These are phyloP conservation scores for Acrobasis suavella DNA, from an alignment of 2,888 invertebrate species.

Conservation along the genomic window DNA sequence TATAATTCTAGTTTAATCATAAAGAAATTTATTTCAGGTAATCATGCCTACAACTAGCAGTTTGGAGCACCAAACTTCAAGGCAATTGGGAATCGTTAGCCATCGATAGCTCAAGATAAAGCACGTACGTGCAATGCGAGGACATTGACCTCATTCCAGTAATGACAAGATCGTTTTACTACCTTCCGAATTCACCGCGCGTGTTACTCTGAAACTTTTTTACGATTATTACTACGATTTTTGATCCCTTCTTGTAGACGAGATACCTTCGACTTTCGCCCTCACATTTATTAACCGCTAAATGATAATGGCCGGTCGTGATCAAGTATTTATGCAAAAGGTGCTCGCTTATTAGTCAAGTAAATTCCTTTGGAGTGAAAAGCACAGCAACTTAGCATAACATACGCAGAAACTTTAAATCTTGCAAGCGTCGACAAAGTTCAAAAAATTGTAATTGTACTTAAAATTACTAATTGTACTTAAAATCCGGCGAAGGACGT, in stretches of 20 bases:
- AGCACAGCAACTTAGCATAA: not conserved
- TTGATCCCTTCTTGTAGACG: conserved; percentile 63
- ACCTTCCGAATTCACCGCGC: conserved; percentile 71
- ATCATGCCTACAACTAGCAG: not conserved
- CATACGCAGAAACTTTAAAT: not conserved
- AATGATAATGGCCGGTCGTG: conserved; percentile 69
- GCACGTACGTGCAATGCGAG: conserved; percentile 43
- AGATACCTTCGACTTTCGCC: conserved; percentile 64
- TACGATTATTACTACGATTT: conserved; percentile 76
- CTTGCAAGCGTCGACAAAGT: not conserved
- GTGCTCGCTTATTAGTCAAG: conserved; percentile 45
- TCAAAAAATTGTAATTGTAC: no score
- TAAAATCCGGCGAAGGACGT: no score
- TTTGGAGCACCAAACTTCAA: not conserved
- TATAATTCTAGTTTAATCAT: no score
- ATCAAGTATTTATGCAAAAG: conserved; percentile 60
- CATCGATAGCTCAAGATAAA: conserved; percentile 44
- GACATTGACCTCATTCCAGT: conserved; percentile 50
- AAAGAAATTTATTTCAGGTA: no score
- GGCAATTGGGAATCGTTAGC: conserved; percentile 18
- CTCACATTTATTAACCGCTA: conserved; percentile 73
- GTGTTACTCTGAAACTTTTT: conserved; percentile 73
- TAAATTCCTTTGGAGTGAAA: not conserved
- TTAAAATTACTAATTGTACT: no score
- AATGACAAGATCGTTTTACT: conserved; percentile 62